A percentile compares a stretch with the other conserved stretches of the same genome.
Conservation (phyloP, 2,888 invertebrate genomes). For the Leptopterna dolabrata region DNA sequence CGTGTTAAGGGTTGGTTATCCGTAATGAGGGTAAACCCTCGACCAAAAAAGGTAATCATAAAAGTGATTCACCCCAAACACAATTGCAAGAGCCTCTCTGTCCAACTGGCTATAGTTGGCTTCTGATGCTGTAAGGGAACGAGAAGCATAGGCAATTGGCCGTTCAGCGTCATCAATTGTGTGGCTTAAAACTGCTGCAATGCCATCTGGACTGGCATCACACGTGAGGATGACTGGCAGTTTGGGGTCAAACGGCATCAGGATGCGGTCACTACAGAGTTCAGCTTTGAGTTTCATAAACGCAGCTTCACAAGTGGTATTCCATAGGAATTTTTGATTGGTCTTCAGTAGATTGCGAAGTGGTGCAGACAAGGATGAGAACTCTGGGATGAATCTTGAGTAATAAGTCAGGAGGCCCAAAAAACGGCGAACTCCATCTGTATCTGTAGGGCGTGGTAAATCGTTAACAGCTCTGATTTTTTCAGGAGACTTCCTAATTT, state of each 20-base stretch:
- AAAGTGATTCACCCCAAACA: background rate
- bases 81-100: slow-evolving; percentile 56
- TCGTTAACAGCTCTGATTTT: slow-evolving; percentile 4
- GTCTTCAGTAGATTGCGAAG: slow-evolving; percentile 57
- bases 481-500: background rate
- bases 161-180: slow-evolving; percentile 46
- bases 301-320: slow-evolving; percentile 57
- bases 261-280: slow-evolving; percentile 59
- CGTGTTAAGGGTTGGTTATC: slow-evolving; percentile 51
- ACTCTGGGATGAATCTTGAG: slow-evolving; percentile 59
- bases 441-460: slow-evolving; percentile 50
- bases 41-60: background rate
- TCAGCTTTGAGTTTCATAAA: slow-evolving; percentile 60
- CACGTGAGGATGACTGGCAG: slow-evolving; percentile 59
- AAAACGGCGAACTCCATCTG: slow-evolving; percentile 57
- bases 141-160: slow-evolving; percentile 59
- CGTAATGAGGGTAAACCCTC: slow-evolving; percentile 6
- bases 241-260: slow-evolving; percentile 60
- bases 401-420: slow-evolving; percentile 60
- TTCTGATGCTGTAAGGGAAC: slow-evolving; percentile 64
- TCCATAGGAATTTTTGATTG: slow-evolving; percentile 58
- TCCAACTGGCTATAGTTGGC: slow-evolving; percentile 62
- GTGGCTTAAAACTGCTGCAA: slow-evolving; percentile 56
- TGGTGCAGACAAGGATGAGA: slow-evolving; percentile 56
- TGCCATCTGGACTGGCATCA: slow-evolving; percentile 56